Conservation (phyloP, 2,888 invertebrate genomes). For the Lepetodrilus schrolli region DNA sequence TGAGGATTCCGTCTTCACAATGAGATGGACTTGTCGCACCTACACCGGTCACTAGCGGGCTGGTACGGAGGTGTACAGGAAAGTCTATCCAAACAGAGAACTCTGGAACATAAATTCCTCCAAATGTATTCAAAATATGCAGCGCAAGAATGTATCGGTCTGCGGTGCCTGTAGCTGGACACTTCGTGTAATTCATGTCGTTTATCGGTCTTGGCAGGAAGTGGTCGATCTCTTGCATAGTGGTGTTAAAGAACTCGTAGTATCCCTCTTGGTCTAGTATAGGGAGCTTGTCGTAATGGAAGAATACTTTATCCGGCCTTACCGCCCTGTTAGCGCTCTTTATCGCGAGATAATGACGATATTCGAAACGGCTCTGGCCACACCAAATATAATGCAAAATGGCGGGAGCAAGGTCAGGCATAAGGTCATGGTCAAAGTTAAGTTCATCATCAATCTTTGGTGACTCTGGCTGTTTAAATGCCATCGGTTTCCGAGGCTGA, state of each 20-base stretch:
- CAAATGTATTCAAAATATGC: slow-evolving; percentile 42
- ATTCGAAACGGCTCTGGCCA: slow-evolving; percentile 41
- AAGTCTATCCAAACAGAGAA: slow-evolving; percentile 47
- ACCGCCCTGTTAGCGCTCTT: slow-evolving; percentile 42
- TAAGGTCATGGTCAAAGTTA: slow-evolving; percentile 37
- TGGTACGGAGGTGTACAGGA: slow-evolving; percentile 44
- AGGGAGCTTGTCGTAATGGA: slow-evolving; percentile 43
- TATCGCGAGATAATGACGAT: slow-evolving; percentile 43
- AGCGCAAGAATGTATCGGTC: slow-evolving; percentile 42
- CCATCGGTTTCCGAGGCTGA: slow-evolving; percentile 17
- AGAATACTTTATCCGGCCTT: slow-evolving; percentile 47
- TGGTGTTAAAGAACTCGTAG: slow-evolving; percentile 45
- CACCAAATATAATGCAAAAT: slow-evolving; percentile 46
- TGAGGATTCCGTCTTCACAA: slow-evolving; percentile 44
- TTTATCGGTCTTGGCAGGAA: slow-evolving; percentile 40
- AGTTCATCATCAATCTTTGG: slow-evolving; percentile 32
- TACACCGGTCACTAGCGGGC: slow-evolving; percentile 43
- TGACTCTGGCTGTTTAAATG: background rate
- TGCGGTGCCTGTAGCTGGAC: slow-evolving; percentile 37
- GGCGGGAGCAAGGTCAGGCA: slow-evolving; percentile 45
- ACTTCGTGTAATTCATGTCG: slow-evolving; percentile 38
- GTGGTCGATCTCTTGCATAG: slow-evolving; percentile 39
- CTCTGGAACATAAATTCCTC: slow-evolving; percentile 47
- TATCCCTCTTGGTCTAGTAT: slow-evolving; percentile 39
- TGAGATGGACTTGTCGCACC: slow-evolving; percentile 36